phyloP scores from a whole-genome alignment of 2,888 invertebrate species.

The Drosophila meridionalis region DNA sequence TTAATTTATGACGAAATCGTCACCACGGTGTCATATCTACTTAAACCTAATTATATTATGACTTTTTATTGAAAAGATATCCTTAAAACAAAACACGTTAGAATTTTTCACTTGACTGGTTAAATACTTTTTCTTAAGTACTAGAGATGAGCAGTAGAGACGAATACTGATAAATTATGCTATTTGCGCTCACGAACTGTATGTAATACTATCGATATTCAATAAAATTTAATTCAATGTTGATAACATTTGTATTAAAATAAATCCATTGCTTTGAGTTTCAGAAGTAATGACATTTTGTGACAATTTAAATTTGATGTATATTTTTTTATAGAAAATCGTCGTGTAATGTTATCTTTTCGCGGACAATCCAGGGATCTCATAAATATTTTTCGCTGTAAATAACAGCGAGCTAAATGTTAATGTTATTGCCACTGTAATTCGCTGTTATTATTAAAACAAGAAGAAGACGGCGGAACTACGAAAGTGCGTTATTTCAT shows the following conservation, averaged over 20 bases:
- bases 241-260: background rate
- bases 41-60: constrained; percentile 60
- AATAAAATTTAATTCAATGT: too few relatives aligned
- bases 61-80: constrained; percentile 44
- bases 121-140: constrained; percentile 42
- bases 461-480: constrained; percentile 60
- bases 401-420: constrained; percentile 34
- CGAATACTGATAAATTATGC: background rate
- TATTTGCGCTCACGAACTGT: constrained; percentile 24
- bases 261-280: background rate
- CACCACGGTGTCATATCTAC: constrained; percentile 47
- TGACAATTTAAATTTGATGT: background rate
- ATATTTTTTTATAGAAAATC: background rate
- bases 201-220: constrained; percentile 6
- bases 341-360: too few relatives aligned
- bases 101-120: constrained; percentile 34
- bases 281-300: too few relatives aligned
- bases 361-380: background rate
- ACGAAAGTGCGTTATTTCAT: constrained; percentile 77
- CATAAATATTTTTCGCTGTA: constrained; percentile 21
- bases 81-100: constrained; percentile 38
- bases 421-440: constrained; percentile 28
- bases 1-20: constrained; percentile 45
- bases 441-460: constrained; percentile 50
- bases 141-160: constrained; percentile 10